Base-by-base conservation (phyloP, 2,797 vertebrate species). In the Decapterus maruadsi region DNA sequence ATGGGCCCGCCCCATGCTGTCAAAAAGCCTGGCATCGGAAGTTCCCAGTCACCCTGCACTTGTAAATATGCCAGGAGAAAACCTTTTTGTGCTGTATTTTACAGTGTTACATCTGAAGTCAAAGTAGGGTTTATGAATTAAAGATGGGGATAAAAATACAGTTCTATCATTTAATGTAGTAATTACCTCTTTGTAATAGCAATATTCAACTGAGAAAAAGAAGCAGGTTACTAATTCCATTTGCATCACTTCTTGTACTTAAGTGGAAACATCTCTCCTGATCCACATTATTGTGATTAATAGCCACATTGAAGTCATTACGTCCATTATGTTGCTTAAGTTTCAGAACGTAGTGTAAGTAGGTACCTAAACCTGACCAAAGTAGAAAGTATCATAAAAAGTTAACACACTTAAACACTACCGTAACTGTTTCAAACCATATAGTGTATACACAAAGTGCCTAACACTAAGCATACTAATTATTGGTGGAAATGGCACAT, bases 51-150 rank as follows among this genome's bases (percentile, higher is more conserved):
- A 81, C 77, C 75, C 76, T 68, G 56, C 31, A 46, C 65, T 84
- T 80, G 78, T 89, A 81, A 91, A 90, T 79, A 77, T 79, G 79
- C 75, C 87, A 89, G 65, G 46, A 77, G 57, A 61, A 69, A 80
- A 78, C 20, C 40, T 76, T 51, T 65, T 75, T 58, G 20, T 59
- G 50, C 55, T 36, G 14, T 11, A n/a, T 29, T 85, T 84, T 72
- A 70, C 29, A 72, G 10, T 19, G 14, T 20, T 68, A 43, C 31
- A 76, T 62, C 22, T 59, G 65, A 83, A 85, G 64, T 77, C 19
- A 80, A 68, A 86, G 20, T 31, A 31, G 4, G 51, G 54, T 63
- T 76, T 58, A 74, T 72, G 34, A 71, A 74, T 75, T 19, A 75
- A 68, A 58, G 7, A 31, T 14, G 31, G n/a, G 34, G 1, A 2